phyloP scores from a whole-genome alignment of 2,797 vertebrate genomes.

The Anableps anableps region DNA sequence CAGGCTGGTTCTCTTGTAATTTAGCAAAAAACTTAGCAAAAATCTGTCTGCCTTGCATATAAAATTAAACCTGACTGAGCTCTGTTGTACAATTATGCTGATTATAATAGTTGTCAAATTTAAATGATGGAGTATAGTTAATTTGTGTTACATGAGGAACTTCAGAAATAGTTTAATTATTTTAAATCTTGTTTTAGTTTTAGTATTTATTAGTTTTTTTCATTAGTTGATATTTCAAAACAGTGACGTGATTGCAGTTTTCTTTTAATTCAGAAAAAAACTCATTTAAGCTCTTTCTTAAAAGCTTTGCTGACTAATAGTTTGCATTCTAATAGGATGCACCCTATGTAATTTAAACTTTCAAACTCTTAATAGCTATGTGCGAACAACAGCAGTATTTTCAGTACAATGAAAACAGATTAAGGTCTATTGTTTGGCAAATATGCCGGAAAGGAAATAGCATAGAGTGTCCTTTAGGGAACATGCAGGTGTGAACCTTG shows the following conservation, averaged over 20 bases:
- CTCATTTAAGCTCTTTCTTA: neutral
- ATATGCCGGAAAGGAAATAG: slow-evolving; percentile 62
- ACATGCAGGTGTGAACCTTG: slow-evolving; percentile 68
- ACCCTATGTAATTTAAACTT: neutral
- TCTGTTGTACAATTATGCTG: neutral
- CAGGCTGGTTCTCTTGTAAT: too few relatives aligned
- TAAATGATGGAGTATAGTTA: neutral
- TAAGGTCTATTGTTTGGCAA: slow-evolving; percentile 52
- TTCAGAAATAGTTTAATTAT: neutral
- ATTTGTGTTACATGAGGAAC: neutral
- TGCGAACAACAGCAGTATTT: slow-evolving; percentile 30
- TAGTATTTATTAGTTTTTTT: neutral
- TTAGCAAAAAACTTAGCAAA: too few relatives aligned
- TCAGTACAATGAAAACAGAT: slow-evolving; percentile 26
- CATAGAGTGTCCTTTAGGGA: slow-evolving; percentile 58
- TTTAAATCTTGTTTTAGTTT: neutral
- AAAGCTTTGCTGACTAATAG: neutral
- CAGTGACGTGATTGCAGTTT: neutral
- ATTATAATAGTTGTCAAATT: neutral
- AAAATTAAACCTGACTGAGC: neutral
- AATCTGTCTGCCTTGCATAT: neutral
- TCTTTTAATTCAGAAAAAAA: neutral
- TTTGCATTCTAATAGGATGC: neutral
- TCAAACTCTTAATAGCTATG: neutral
- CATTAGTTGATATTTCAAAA: neutral